Evolutionary conservation across 2,888 invertebrate species (phyloP).

Genomic region (Tinea pellionella): DNA sequence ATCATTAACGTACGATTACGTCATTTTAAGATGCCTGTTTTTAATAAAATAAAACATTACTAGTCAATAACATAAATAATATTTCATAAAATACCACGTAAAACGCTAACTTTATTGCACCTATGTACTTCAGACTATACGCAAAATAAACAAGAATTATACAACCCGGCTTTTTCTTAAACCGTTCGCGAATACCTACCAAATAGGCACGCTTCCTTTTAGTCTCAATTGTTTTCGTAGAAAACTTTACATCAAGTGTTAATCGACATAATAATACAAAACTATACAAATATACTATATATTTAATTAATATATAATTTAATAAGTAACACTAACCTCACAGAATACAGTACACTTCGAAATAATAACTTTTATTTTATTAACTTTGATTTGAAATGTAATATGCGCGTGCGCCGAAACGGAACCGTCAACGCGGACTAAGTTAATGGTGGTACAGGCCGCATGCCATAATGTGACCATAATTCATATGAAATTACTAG

Average conservation of each 20-base stretch:
- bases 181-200: not conserved
- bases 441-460: conserved; percentile 15
- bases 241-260: not conserved
- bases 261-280: not conserved
- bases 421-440: not conserved
- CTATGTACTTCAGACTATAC: too few relatives aligned
- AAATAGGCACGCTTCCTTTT: not conserved
- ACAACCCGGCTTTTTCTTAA: not conserved
- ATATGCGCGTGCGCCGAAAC: not conserved
- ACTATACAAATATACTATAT: not conserved
- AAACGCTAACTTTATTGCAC: too few relatives aligned
- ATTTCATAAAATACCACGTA: too few relatives aligned
- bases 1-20: too few relatives aligned
- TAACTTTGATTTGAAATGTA: not conserved
- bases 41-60: too few relatives aligned
- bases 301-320: not conserved
- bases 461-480: conserved; percentile 22
- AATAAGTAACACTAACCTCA: not conserved
- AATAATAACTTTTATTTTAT: not conserved
- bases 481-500: not conserved
- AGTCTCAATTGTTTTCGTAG: not conserved
- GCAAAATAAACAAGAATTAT: too few relatives aligned
- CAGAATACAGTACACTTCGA: not conserved
- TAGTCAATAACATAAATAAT: too few relatives aligned
- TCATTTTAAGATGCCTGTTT: too few relatives aligned